phyloP scores from a whole-genome alignment of 2,888 invertebrate genomes.

The Agrypnus murinus region DNA sequence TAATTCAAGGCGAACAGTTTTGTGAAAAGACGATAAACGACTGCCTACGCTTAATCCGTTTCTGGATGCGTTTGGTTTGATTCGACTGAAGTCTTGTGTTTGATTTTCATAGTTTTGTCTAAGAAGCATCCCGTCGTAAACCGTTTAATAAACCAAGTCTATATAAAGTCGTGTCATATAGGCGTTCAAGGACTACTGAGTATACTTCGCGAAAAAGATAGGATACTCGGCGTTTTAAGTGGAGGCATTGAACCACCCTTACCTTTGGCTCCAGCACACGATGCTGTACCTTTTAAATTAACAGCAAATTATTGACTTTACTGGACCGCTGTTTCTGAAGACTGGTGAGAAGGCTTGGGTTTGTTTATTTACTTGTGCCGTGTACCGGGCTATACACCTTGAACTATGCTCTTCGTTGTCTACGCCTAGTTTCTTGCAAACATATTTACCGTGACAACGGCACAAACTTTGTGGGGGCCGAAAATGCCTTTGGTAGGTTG shows the following conservation, averaged over 20 bases:
- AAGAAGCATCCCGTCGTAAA: not conserved
- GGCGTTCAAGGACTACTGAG: not conserved
- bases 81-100: not conserved
- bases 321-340: not conserved
- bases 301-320: not conserved
- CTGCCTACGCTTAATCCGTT: not conserved
- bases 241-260: not conserved
- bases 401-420: not conserved
- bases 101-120: not conserved
- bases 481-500: not conserved
- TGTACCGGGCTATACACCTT: not conserved
- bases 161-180: not conserved
- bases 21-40: not conserved
- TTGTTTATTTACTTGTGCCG: not conserved
- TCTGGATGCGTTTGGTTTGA: not conserved
- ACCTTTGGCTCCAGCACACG: not conserved
- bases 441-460: not conserved
- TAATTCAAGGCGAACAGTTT: not conserved
- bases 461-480: not conserved
- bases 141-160: not conserved
- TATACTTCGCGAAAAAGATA: not conserved
- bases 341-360: not conserved
- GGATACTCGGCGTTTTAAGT: not conserved
- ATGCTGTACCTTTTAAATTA: not conserved
- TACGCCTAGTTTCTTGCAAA: not conserved